Conservation (phyloP, 1,140 invertebrate genomes). For the Xylocopa sonorina region DNA sequence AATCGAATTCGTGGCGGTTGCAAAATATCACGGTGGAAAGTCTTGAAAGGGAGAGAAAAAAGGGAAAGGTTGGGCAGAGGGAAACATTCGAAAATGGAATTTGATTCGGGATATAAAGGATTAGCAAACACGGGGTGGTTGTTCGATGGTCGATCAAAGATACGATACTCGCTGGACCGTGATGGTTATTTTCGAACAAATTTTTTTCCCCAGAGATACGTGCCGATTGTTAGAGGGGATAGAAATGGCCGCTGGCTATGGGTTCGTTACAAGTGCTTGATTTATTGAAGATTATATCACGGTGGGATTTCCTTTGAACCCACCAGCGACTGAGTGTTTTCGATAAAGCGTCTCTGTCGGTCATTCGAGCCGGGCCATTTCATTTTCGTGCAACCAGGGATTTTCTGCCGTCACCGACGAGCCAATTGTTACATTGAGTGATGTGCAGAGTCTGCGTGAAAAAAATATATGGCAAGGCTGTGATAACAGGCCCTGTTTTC, state of each 20-base stretch:
- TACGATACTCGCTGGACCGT: too few relatives aligned
- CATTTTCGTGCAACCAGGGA: background rate
- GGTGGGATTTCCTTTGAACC: slow-evolving; percentile 22
- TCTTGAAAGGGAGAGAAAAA: too few relatives aligned
- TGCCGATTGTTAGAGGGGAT: background rate
- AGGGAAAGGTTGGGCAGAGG: too few relatives aligned
- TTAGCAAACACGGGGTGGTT: too few relatives aligned
- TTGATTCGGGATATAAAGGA: too few relatives aligned
- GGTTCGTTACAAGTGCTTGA: background rate
- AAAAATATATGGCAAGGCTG: background rate
- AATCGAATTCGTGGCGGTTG: too few relatives aligned
- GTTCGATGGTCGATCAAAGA: too few relatives aligned
- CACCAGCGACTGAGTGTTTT: slow-evolving; percentile 4
- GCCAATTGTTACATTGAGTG: slow-evolving; percentile 25
- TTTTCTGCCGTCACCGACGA: slow-evolving; percentile 5
- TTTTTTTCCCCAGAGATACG: background rate
- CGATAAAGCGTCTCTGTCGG: slow-evolving; percentile 3
- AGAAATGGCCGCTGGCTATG: background rate
- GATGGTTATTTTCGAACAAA: background rate
- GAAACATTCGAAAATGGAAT: too few relatives aligned
- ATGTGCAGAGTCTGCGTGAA: background rate
- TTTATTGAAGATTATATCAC: slow-evolving; percentile 29
- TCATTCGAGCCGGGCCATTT: background rate
- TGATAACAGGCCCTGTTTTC: background rate
- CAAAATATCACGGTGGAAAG: too few relatives aligned